Evolutionary conservation across 2,888 invertebrate genomes (phyloP), one percentile per base, ranked within the genome.

Genomic region (Cephus rjabovi): DNA sequence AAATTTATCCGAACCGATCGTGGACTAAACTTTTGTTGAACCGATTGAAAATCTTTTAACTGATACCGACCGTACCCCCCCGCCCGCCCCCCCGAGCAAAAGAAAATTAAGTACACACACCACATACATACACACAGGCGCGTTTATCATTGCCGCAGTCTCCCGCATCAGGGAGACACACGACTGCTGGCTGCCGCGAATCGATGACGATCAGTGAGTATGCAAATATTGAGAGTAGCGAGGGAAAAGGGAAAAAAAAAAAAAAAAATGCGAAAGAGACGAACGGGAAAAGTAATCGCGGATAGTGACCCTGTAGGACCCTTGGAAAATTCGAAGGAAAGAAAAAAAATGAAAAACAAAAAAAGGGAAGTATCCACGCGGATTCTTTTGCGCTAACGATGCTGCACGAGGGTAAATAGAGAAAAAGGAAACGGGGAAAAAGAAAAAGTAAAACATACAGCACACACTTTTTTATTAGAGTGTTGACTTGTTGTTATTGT

Each of bases 401-500:
- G 31, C 35, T 12, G 75, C 74, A 78, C 37, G 76, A 79, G 75
- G 80, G 79, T 75, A 37, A 78, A 77, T 75, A 75, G 77, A 79
- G 76, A 80, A 77, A 79, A 81, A 79, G 30, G 30, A 15, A 30
- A 30, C 30, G 30, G n/a, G 12, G 6, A 4, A 70, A 12, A 70
- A 30, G 30, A 70, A 12, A 70, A 15, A 12, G 37, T 35, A 35
- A 35, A 85, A 87, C 87, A 86, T 85, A 89, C 86, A 86, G 87
- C 88, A 87, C 85, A 87, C 87, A 88, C 86, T 81, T 80, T 90
- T 90, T 90, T 40, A 40, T 40, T 40, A 40, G 89, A 90, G 91
- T 89, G 91, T 91, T 90, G 89, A 91, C 90, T 91, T 89, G 91
- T 91, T 91, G 91, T 91, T 91, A 91, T 91, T 91, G 91, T 91